A percentile compares a stretch with the other conserved stretches of the same genome.
These are phyloP conservation scores for Campoplex nolae DNA, from an alignment of 2,888 invertebrate species.

Conservation along the genomic window DNA sequence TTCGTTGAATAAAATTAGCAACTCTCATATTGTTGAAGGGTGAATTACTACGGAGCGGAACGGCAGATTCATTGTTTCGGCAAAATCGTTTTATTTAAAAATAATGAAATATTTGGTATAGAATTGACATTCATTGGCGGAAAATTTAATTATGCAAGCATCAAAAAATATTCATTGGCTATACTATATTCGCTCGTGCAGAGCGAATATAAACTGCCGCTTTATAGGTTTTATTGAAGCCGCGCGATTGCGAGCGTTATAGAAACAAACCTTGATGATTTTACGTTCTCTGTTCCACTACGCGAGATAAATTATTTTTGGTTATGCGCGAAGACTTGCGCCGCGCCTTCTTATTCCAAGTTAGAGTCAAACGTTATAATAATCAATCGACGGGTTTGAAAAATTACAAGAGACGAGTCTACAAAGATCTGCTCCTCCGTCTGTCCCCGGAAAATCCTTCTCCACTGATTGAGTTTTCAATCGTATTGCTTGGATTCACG, in stretches of 20 bases:
- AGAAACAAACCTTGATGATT: slow-evolving; percentile 16
- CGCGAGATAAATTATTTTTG: not conserved
- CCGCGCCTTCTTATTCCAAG: not conserved
- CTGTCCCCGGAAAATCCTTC: too few relatives aligned
- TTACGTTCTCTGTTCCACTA: slow-evolving; percentile 32
- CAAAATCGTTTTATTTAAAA: not conserved
- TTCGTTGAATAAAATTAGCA: not conserved
- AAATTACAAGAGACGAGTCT: not conserved
- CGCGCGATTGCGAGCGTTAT: slow-evolving; percentile 10
- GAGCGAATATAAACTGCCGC: not conserved
- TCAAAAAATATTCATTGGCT: too few relatives aligned
- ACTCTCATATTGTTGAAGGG: not conserved
- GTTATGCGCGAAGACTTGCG: not conserved
- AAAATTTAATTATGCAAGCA: not conserved
- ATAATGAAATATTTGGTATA: too few relatives aligned
- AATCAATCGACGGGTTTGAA: not conserved
- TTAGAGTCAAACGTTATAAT: not conserved
- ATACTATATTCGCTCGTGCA: not conserved
- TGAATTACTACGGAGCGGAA: not conserved
- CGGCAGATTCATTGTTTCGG: not conserved
- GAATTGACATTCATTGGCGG: not conserved
- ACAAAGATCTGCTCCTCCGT: too few relatives aligned
- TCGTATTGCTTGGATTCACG: too few relatives aligned
- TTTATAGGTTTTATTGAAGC: slow-evolving; percentile 17
- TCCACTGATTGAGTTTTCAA: too few relatives aligned